Evolutionary conservation across 2,113 vertebrate species (phyloP).

Genomic region (Siphamia tubifer): DNA sequence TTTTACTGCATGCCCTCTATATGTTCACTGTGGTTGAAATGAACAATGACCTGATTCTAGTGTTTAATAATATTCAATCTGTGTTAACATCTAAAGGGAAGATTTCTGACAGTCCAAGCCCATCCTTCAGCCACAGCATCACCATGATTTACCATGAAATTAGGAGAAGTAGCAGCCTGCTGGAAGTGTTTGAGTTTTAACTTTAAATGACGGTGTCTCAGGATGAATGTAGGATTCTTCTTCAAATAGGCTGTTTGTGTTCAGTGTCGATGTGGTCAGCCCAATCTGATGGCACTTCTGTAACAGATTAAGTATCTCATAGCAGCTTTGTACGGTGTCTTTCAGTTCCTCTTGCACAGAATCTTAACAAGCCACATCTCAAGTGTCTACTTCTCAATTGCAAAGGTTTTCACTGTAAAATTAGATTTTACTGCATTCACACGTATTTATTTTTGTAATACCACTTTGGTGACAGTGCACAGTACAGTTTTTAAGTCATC

Average conservation of each 20-base stretch:
- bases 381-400: no score
- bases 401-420: no score
- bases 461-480: conserved; percentile 51
- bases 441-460: conserved; percentile 33
- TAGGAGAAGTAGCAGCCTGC: neutral
- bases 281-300: conserved; percentile 11
- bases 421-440: neutral
- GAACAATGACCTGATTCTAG: conserved; percentile 22
- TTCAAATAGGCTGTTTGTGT: conserved; percentile 40
- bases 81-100: conserved; percentile 11
- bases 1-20: conserved; percentile 53
- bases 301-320: conserved; percentile 63
- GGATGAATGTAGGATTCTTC: conserved; percentile 74
- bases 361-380: neutral
- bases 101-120: conserved; percentile 26
- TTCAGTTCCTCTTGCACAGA: neutral
- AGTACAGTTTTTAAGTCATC: conserved; percentile 46
- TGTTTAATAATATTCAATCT: conserved; percentile 12
- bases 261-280: conserved; percentile 41
- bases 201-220: conserved; percentile 46
- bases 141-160: neutral
- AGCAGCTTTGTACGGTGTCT: conserved; percentile 58
- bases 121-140: conserved; percentile 27
- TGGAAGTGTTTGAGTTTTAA: conserved; percentile 2
- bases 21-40: conserved; percentile 41